Evolutionary conservation across 2,888 invertebrate species (phyloP).

Genomic region (Macrophya alboannulata): DNA sequence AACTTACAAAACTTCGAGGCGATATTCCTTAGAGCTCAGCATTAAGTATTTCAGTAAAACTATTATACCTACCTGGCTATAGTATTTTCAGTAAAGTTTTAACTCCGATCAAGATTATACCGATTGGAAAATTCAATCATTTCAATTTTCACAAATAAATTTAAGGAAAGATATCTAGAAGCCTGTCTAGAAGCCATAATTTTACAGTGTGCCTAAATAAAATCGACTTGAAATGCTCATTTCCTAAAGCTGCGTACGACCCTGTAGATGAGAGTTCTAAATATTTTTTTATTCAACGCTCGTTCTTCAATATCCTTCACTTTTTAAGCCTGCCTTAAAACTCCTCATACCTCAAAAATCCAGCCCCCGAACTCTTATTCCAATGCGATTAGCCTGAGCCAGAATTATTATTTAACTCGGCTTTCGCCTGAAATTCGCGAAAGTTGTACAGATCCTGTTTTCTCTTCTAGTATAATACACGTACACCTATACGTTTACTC

Average conservation of each 20-base stretch:
- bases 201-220: neutral
- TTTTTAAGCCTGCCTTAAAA: neutral
- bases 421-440: neutral
- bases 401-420: neutral
- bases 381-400: slow-evolving; percentile 14
- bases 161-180: neutral
- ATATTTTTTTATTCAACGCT: neutral
- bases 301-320: neutral
- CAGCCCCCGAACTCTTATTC: slow-evolving; percentile 1
- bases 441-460: slow-evolving; percentile 13
- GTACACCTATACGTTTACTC: neutral
- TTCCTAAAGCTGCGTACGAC: neutral
- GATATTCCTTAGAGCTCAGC: no score
- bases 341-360: neutral
- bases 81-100: neutral
- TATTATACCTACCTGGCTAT: neutral
- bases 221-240: neutral
- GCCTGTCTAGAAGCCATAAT: neutral
- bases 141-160: neutral
- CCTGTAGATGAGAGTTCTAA: neutral
- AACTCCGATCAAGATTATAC: neutral
- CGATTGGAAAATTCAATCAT: neutral
- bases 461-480: neutral
- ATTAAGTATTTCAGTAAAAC: neutral
- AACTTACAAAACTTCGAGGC: neutral